Evolutionary conservation across 2,113 vertebrate genomes (phyloP).

Genomic region (Corapipo altera): DNA sequence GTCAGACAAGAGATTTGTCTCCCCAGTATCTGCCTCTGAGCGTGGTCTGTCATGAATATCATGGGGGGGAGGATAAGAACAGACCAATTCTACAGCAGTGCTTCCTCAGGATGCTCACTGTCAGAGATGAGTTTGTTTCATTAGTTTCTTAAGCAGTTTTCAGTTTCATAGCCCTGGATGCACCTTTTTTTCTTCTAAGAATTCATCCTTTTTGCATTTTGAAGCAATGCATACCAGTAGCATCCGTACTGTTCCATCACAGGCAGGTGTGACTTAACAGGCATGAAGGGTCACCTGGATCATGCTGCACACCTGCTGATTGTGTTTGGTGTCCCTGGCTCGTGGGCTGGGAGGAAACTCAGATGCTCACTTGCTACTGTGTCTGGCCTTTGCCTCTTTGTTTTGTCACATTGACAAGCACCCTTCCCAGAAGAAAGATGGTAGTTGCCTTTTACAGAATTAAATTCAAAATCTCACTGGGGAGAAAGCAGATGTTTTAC

Average conservation of each 20-base stretch:
- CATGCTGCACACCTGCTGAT: not conserved
- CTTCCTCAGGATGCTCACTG: not conserved
- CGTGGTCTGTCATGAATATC: not conserved
- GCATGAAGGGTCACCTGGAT: not conserved
- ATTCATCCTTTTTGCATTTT: not conserved
- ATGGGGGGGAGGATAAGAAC: not conserved
- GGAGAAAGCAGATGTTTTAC: not conserved
- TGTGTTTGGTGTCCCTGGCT: not conserved
- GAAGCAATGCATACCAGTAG: not conserved
- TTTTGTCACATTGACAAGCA: not conserved
- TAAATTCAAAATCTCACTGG: not conserved
- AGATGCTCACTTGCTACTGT: not conserved
- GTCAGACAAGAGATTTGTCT: constrained; percentile 7
- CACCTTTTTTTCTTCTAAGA: not conserved
- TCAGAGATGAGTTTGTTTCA: not conserved
- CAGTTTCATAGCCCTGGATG: not conserved
- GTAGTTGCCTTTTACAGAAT: not conserved
- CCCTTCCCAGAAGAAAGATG: not conserved
- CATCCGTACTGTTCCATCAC: not conserved
- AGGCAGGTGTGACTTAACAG: not conserved
- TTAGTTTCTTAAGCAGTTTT: not conserved
- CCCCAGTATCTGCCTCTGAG: not conserved
- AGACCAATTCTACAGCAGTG: not conserved
- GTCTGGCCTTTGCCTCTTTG: not conserved
- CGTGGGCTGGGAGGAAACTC: not conserved